phyloP scores from a whole-genome alignment of 2,888 invertebrate species.

The Perizoma affinitatum region DNA sequence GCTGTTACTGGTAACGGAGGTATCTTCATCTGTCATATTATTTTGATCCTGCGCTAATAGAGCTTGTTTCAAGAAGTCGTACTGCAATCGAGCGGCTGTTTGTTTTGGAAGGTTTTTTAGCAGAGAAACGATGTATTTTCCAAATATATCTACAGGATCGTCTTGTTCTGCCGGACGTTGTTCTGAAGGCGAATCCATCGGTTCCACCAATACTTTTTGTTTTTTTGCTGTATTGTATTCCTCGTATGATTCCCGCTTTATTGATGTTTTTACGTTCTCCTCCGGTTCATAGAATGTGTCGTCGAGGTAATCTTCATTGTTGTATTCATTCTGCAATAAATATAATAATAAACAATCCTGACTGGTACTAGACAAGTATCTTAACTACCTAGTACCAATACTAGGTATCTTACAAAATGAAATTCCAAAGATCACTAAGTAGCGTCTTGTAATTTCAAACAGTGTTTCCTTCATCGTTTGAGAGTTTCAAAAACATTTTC shows the following conservation, averaged over 20 bases:
- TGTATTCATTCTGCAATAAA: constrained; percentile 2
- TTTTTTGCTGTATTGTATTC: background rate
- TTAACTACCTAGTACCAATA: background rate
- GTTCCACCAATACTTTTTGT: background rate
- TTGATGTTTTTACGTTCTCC: background rate
- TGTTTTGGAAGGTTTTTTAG: constrained; percentile 51
- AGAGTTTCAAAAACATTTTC: too few species aligned
- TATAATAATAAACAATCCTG: too few species aligned
- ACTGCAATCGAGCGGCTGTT: constrained; percentile 49
- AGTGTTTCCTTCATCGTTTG: too few species aligned
- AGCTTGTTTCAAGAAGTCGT: constrained; percentile 42
- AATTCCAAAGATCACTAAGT: too few species aligned
- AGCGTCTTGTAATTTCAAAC: too few species aligned
- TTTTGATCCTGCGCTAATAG: constrained; percentile 17
- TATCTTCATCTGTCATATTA: background rate
- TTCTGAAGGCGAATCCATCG: too few species aligned
- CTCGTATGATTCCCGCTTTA: background rate
- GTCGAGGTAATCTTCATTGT: background rate
- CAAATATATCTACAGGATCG: constrained; percentile 50
- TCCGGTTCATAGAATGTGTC: constrained; percentile 7
- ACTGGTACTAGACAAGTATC: too few species aligned
- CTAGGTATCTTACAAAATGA: background rate
- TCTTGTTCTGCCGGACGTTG: background rate
- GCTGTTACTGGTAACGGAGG: background rate
- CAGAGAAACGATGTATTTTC: constrained; percentile 49